These are phyloP conservation scores for Sus scrofa DNA, from an alignment of 2,113 vertebrate species.

Conservation along the genomic window T2T-Sscrofa CM000813.6:161528501-161529000, in stretches of 20 bases:
- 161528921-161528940: slow-evolving; percentile 62
- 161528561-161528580: no score
- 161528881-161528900: slow-evolving; percentile 57
- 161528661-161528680: not conserved
- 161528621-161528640: not conserved
- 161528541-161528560: no score
- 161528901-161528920: slow-evolving; percentile 65
- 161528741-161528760: not conserved
- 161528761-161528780: not conserved
- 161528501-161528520: not conserved
- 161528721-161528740: not conserved
- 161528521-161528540: not conserved
- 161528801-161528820: not conserved
- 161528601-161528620: not conserved
- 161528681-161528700: not conserved
- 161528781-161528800: not conserved
- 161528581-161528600: no score
- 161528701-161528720: not conserved
- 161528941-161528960: slow-evolving; percentile 73
- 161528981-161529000: slow-evolving; percentile 82
- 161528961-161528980: slow-evolving; percentile 83
- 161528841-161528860: slow-evolving; percentile 53
- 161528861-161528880: slow-evolving; percentile 70
- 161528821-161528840: not conserved
- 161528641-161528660: not conserved